A percentile compares a stretch with the other conserved stretches of the same genome.
phyloP scores from a whole-genome alignment of 2,797 vertebrate genomes.

The Sebastes miniatus region DNA sequence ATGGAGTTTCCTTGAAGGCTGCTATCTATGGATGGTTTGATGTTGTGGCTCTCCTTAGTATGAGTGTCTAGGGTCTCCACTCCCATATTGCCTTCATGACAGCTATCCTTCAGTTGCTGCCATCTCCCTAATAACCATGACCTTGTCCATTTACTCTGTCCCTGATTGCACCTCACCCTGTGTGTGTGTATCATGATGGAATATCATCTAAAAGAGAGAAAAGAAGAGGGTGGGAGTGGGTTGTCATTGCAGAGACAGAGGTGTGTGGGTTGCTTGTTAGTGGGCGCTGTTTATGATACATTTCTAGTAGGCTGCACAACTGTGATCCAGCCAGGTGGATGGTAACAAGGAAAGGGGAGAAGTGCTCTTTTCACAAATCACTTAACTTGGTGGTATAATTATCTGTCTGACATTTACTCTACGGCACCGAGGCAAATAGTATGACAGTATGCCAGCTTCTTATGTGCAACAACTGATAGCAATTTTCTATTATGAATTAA shows the following conservation, averaged over 20 bases:
- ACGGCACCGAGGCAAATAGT: background rate
- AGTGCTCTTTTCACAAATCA: constrained; percentile 6
- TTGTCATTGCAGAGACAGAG: constrained; percentile 55
- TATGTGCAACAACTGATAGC: background rate
- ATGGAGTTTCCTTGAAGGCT: background rate
- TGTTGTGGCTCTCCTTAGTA: constrained; percentile 9
- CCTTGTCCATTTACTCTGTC: constrained; percentile 32
- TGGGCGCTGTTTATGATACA: constrained; percentile 60
- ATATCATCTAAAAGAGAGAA: constrained; percentile 20
- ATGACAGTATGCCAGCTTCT: background rate
- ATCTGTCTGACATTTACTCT: constrained; percentile 29
- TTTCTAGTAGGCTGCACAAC: constrained; percentile 40
- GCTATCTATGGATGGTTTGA: constrained; percentile 6
- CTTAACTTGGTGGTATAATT: constrained; percentile 46
- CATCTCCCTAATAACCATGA: constrained; percentile 37
- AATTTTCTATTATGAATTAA: background rate
- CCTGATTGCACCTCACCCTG: constrained; percentile 22
- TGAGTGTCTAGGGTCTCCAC: constrained; percentile 22
- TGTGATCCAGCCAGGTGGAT: constrained; percentile 43
- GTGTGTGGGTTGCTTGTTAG: constrained; percentile 65
- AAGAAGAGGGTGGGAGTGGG: constrained; percentile 38
- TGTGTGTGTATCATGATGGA: constrained; percentile 18
- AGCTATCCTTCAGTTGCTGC: constrained; percentile 10
- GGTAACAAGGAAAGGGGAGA: constrained; percentile 6
- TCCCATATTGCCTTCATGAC: background rate